A percentile compares a stretch with the other conserved stretches of the same genome.
These are phyloP conservation scores for Solea senegalensis DNA, from an alignment of 2,113 vertebrate species.

Conservation along the genomic window DNA sequence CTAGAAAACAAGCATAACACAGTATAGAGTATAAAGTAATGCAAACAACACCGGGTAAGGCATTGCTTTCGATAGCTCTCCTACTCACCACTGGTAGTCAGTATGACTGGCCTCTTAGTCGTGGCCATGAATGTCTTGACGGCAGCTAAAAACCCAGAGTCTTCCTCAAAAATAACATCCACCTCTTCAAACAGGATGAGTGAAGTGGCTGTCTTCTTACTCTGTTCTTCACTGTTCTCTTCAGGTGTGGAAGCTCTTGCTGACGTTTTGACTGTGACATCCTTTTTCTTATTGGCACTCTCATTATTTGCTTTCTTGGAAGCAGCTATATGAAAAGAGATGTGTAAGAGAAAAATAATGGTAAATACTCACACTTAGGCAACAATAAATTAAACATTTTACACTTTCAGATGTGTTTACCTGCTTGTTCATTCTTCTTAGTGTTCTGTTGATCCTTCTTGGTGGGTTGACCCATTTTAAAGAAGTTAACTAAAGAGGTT, in stretches of 20 bases:
- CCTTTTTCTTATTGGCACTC: conserved; percentile 25
- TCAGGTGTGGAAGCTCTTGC: conserved; percentile 21
- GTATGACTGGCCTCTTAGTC: conserved; percentile 94
- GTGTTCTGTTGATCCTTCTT: conserved; percentile 46
- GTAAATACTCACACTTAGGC: no score
- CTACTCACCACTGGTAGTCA: conserved; percentile 93
- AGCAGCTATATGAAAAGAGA: conserved; percentile 43
- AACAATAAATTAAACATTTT: neutral
- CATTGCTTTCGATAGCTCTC: neutral
- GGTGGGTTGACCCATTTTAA: conserved; percentile 80
- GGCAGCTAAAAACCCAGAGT: conserved; percentile 92
- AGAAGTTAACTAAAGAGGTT: conserved; percentile 89
- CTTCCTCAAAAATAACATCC: conserved; percentile 97
- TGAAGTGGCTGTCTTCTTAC: conserved; percentile 90
- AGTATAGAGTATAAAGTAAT: neutral
- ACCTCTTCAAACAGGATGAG: conserved; percentile 99
- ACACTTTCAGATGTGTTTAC: conserved; percentile 32
- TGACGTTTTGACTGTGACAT: conserved; percentile 32
- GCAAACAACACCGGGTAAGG: neutral
- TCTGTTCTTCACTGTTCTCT: conserved; percentile 82
- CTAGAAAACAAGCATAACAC: conserved; percentile 70
- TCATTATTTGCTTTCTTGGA: conserved; percentile 54
- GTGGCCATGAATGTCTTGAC: conserved; percentile 98
- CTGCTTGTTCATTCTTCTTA: conserved; percentile 54
- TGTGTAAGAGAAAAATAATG: neutral